Base-by-base conservation (phyloP, 2,113 vertebrate species). In the Laticauda laticaudata region DNA sequence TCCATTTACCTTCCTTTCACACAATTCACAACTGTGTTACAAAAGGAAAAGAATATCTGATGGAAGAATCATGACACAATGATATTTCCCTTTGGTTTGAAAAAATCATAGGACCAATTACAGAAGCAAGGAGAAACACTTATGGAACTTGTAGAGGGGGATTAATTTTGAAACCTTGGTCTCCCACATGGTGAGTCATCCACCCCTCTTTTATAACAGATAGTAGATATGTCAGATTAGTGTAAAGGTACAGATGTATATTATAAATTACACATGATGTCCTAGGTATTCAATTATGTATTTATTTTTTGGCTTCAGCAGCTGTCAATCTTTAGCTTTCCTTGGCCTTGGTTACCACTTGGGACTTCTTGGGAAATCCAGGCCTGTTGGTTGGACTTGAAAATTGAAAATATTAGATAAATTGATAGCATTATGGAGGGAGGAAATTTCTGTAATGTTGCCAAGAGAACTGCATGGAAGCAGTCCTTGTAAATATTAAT, bases 21-120 rank as follows among this genome's bases (percentile, higher is more conserved):
- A 54, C 23, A 85, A 93, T 39, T 91, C 90, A 92, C 85, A 96
- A 91, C 53, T 91, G 34, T 12, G 94, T 39, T 92, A 94, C 48
- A 94, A 95, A 92, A 26, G n/a, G 86, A 96, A 87, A 94, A 61
- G 2, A 95, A 96, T 96, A 94, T 94, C 87, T 96, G 34, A 93
- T 96, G 93, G 92, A 89, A 14, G 64, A 89, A 89, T n/a, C 85
- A 94, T 92, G 94, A 34, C 93, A 96, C 54, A 92, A 87, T 94
- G 93, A 92, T 91, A 75, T 90, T 95, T 90, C 69, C 61, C 43
- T 93, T 95, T 90, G 92, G 7, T 91, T 94, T 64, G 94, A 94
- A 86, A 45, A 45, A 85, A 29, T 45, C 91, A 96, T 94, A 90
- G 86, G 53, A 64, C 93, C 94, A 90, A 87, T 94, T 93, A 88